phyloP scores from a whole-genome alignment of 2,113 vertebrate species.

The Ramphastos sulfuratus region DNA sequence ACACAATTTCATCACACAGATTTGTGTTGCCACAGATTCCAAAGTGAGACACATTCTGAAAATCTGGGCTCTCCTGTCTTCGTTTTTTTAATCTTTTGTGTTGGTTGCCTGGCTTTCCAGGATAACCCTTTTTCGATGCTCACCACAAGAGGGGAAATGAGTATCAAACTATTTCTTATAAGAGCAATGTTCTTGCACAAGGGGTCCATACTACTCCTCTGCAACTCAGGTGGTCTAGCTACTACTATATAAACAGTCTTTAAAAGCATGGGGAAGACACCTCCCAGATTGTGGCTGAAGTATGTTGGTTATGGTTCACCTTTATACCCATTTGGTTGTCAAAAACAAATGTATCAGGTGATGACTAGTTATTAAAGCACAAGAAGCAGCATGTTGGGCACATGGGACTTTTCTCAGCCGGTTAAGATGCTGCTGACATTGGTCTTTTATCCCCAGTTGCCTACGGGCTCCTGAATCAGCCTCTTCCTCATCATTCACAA shows the following conservation, averaged over 20 bases:
- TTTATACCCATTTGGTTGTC: neutral
- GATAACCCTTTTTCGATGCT: neutral
- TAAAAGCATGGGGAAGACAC: neutral
- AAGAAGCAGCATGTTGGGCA: constrained; percentile 48
- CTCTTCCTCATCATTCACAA: neutral
- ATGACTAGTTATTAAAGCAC: constrained; percentile 13
- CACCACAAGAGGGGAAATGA: neutral
- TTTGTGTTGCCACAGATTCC: neutral
- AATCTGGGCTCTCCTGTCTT: neutral
- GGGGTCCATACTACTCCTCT: neutral
- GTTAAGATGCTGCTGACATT: neutral
- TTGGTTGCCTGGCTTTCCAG: neutral
- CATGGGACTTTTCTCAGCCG: neutral
- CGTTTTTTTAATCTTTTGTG: neutral
- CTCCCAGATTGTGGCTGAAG: neutral
- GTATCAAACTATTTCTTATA: neutral
- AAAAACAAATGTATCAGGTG: neutral
- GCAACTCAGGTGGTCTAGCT: accelerated
- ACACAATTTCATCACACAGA: neutral
- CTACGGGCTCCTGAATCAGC: constrained; percentile 6
- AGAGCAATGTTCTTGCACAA: neutral
- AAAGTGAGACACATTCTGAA: neutral
- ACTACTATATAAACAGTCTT: neutral
- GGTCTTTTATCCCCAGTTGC: constrained; percentile 24
- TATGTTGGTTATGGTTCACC: neutral